phyloP scores from a whole-genome alignment of 2,888 invertebrate genomes.

The Xanthorhoe spadicearia region DNA sequence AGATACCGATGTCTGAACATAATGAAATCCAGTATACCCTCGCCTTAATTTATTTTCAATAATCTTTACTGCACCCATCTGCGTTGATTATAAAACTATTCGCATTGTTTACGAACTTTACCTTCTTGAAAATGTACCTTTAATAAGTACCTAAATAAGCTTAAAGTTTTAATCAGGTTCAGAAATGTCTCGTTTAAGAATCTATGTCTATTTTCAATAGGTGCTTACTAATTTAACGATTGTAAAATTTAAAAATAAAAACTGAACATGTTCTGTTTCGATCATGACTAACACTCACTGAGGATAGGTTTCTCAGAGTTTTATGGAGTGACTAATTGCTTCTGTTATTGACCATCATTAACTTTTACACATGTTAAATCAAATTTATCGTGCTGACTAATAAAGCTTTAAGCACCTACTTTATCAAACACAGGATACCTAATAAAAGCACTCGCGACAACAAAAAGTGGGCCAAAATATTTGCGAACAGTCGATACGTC shows the following conservation, averaged over 20 bases:
- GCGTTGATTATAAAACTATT: not conserved
- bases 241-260: too few species aligned
- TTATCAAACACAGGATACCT: too few species aligned
- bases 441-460: too few species aligned
- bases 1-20: too few species aligned
- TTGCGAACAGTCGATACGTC: too few species aligned
- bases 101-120: not conserved
- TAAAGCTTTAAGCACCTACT: not conserved
- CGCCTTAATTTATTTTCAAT: conserved; percentile 1
- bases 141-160: too few species aligned
- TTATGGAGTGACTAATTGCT: not conserved
- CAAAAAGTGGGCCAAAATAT: too few species aligned
- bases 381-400: not conserved
- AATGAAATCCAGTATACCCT: too few species aligned
- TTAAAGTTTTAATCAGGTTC: not conserved
- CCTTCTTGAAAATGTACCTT: too few species aligned
- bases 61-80: not conserved
- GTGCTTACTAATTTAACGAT: too few species aligned
- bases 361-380: not conserved
- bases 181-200: not conserved
- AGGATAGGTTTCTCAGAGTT: not conserved
- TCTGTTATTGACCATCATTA: not conserved
- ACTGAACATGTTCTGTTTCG: too few species aligned
- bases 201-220: too few species aligned
- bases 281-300: not conserved